Evolutionary conservation across 2,113 vertebrate genomes (phyloP), one percentile per base, ranked within the genome.

Genomic region (Rhineura floridana): DNA sequence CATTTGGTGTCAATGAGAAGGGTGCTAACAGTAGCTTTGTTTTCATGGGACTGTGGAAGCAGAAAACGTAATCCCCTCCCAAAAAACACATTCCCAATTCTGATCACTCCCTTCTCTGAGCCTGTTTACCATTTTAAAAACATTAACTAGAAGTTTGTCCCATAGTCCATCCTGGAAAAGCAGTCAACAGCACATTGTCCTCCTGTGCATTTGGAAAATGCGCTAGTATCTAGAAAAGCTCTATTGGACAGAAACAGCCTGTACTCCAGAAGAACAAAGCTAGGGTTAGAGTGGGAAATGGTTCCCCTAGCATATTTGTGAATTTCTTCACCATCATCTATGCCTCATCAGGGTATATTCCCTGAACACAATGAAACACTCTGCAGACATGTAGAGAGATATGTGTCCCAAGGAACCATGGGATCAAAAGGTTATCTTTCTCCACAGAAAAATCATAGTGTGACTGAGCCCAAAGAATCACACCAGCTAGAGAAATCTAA

Each of bases 401-500:
- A 77, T 9, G 39, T n/a, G n/a, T n/a, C n/a, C n/a, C n/a, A n/a
- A 42, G 28, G 23, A 44, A 19, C 39, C 44, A 28, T 73, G 72
- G 23, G 19, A 39, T 50, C 23, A 50, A 78, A 52, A 50, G 50
- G 52, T 33, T 21, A 65, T 65, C 21, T 52, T 87, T 28, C 28
- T 70, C 15, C 21, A 55, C 48, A 81, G 36, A 55, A 70, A 69
- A 55, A 42, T 6, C 63, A 30, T 9, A 72, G 28, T 42, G 50
- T 30, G 39, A n/a, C 6, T 59, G 5, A 78, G n/a, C 15, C 77
- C 70, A 84, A 87, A 83, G 42, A 65, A 81, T 1, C 39, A 82
- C 81, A 50, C 83, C 77, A 94, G 76, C 73, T 89, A 44, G 52
- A 69, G 81, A 48, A 3, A 44, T 19, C 76, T 83, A 79, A 50